Evolutionary conservation across 2,797 vertebrate species (phyloP), one percentile per base, ranked within the genome.

Genomic region (Spatula clypeata): DNA sequence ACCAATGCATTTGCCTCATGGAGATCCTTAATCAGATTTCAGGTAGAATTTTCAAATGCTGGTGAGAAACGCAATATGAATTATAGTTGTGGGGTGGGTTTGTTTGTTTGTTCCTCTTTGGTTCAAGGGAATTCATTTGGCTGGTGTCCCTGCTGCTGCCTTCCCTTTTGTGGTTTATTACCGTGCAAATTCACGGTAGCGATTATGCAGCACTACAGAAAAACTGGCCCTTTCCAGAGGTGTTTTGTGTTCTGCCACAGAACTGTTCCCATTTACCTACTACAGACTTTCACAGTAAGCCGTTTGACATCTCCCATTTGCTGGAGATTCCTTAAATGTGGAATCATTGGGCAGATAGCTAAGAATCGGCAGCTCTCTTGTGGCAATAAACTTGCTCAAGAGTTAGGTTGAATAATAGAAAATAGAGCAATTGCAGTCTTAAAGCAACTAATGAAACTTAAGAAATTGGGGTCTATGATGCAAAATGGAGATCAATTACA

Each of bases 231-330:
- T 99, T 98, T 29, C 98, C 98, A 6, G 98, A 98, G 79, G 94
- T 99, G 77, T 94, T 98, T 74, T 99, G 98, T 9, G 97, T 99
- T 75, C 91, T 98, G 76, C 98, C 98, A 44, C 98, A 98, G 98
- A 99, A 79, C 86, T 96, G 31, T 99, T 99, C 95, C 88, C 93
- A 75, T 98, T 98, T 47, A 98, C 95, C 54, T 98, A 97, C 67
- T 97, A 98, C 79, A 99, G 96, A 91, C 95, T 99, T 91, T 92
- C 98, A 34, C 99, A 99, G 98, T 98, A 97, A 98, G 98, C 89
- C 47, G 23, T n/a, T 2, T 4, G 21, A 3, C 75, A 34, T 32
- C 79, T 71, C n/a, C 51, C 29, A 5, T n/a, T 77, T 24, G 15
- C 3, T 71, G 62, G 36, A 45, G 70, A 18, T 58, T 57, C 18